Evolutionary conservation across 2,888 invertebrate genomes (phyloP), one percentile per base, ranked within the genome.

Genomic region (Lasioglossum lativentre): DNA sequence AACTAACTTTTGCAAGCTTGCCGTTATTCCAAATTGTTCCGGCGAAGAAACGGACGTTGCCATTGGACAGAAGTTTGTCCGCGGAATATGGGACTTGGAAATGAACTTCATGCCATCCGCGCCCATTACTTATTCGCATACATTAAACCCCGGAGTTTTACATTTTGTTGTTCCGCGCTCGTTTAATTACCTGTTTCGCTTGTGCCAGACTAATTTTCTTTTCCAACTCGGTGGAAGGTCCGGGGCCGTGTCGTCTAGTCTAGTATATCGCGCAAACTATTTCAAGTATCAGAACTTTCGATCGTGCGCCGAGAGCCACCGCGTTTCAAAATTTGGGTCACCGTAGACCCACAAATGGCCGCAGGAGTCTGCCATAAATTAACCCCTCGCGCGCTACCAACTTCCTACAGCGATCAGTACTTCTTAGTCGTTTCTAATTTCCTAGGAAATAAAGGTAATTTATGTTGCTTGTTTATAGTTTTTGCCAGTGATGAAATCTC

Each of bases 1-100:
- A 85, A 83, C 85, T 80, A 76, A 88, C 85, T 86, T 89, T 72
- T 56, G 76, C 72, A 45, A 81, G 73, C 71, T 63, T 23, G 6
- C 63, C 59, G 34, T 76, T 81, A 82, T 78, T 83, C 85, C 38
- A 78, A 85, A 87, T 79, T 82, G 80, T 78, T 74, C 75, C 78
- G 19, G 66, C 68, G 80, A 82, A 78, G 77, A 82, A 82, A 75
- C 75, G 80, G 71, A 68, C 79, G 56, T 76, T 78, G 74, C 80
- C 77, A 52, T 77, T 42, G 73, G 74, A 74, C 71, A 74, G 78
- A 82, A 86, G 82, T 82, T 82, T 77, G 75, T 75, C 59, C 71
- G 45, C 56, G 56, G 78, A 82, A 82, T 81, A 66, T 82, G 72
- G 47, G 19, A 82, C 75, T 73, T 70, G 83, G 63, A 77, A 83